Evolutionary conservation across 2,113 vertebrate genomes (phyloP).

Genomic region (Thalassoma bifasciatum): DNA sequence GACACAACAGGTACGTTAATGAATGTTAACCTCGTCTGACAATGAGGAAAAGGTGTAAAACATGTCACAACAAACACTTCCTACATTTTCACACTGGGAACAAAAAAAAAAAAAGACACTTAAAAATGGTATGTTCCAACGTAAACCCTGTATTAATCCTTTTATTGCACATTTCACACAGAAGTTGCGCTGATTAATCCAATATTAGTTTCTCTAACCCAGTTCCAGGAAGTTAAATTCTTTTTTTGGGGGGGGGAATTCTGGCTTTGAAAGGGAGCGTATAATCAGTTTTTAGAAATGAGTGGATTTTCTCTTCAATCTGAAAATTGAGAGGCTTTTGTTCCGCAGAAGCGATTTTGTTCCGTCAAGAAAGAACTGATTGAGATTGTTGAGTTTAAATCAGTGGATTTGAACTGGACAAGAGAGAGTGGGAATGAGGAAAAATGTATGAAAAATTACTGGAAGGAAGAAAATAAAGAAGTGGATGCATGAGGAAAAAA

Average conservation of each 20-base stretch:
- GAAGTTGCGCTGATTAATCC: constrained; percentile 22
- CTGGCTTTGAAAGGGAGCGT: constrained; percentile 10
- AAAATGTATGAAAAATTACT: constrained; percentile 40
- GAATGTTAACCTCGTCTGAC: neutral
- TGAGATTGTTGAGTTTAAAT: constrained; percentile 50
- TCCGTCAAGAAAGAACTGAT: constrained; percentile 51
- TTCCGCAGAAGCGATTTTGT: constrained; percentile 39
- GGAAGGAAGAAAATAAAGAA: constrained; percentile 11
- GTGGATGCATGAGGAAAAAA: constrained; percentile 7
- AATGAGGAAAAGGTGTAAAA: constrained; percentile 7
- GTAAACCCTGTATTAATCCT: neutral
- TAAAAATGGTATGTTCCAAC: neutral
- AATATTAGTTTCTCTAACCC: constrained; percentile 17
- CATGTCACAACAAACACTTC: neutral
- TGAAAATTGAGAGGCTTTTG: constrained; percentile 56
- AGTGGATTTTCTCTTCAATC: constrained; percentile 48
- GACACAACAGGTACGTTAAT: constrained; percentile 9
- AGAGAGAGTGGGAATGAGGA: constrained; percentile 37
- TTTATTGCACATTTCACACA: too few relatives aligned
- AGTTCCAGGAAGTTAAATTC: constrained; percentile 31
- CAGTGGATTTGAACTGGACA: constrained; percentile 36
- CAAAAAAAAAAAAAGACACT: constrained; percentile 5
- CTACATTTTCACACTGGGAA: constrained; percentile 4
- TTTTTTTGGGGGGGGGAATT: neutral
- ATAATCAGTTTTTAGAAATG: neutral